Base-by-base conservation (phyloP, 2,113 vertebrate genomes). In the Forbesichthys agassizii region DNA sequence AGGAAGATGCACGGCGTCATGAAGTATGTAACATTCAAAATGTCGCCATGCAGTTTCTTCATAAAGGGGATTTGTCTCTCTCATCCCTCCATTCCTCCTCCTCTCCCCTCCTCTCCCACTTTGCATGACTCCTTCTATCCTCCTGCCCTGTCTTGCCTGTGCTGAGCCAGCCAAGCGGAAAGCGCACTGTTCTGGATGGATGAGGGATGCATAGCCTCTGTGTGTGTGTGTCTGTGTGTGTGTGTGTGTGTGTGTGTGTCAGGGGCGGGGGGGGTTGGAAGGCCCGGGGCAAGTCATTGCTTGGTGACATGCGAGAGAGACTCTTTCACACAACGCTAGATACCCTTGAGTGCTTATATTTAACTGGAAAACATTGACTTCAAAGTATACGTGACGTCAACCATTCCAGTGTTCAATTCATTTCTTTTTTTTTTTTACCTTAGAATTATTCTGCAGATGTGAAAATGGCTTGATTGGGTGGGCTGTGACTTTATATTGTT, bases 151-250 rank as follows among this genome's bases (percentile, higher is more conserved):
- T 78, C 73, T 16, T 88, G 79, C 66, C 62, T 77, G 71, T 49
- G 56, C 77, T 9, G 54, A 89, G 68, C 55, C 84, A 88, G 74
- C 76, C 77, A 33, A 85, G 86, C 88, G 88, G 73, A 89, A 88
- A 84, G 63, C 74, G 75, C 69, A 78, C 83, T 68, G 65, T 84
- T 76, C 80, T 13, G 58, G 74, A 75, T 73, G 78, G 74, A 14
- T 87, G 85, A 79, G 71, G 77, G 72, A 13, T n/a, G 14, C 1
- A 18, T 3, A 47, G 12, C 10, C 3, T 64, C 3, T 36, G 48
- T 52, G 65, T 62, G 54, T 65, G 63, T 62, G 16, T 52, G 56
- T 52, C 52, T 71, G 47, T 48, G 8, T 36, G 10, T 13, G 48
- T 52, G 65, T 62, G 54, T 65, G 63, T 62, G 16, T 52, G 56